phyloP scores from a whole-genome alignment of 64 coral and sea anemone genomes.

The Montipora sp. region DNA sequence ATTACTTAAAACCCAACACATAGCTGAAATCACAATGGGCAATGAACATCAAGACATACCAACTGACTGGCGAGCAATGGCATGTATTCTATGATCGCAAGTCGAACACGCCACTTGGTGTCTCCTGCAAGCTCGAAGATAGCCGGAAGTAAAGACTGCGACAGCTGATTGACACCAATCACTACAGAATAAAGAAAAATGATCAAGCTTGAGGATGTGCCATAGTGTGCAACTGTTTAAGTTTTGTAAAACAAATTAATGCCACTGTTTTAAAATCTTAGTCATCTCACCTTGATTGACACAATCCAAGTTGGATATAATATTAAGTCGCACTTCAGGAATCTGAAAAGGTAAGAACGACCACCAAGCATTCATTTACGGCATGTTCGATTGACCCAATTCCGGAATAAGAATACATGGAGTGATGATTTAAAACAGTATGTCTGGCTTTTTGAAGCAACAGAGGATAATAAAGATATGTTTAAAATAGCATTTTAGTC shows the following conservation, averaged over 20 bases:
- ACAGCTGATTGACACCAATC: conserved; percentile 94
- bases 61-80: conserved; percentile 92
- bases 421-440: too few species aligned
- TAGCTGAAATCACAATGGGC: too few species aligned
- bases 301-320: conserved; percentile 99
- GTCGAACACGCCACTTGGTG: conserved; percentile 91
- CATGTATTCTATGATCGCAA: conserved; percentile 98
- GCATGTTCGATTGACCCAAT: too few species aligned
- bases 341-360: conserved; percentile 61
- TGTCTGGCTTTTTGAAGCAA: too few species aligned
- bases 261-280: background rate
- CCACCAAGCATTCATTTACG: background rate
- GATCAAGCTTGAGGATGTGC: too few species aligned
- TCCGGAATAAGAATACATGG: too few species aligned
- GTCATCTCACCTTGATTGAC: conserved; percentile 90
- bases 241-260: background rate
- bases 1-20: too few species aligned
- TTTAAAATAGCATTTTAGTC: too few species aligned
- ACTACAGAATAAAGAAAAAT: conserved; percentile 53
- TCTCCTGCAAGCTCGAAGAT: conserved; percentile 95
- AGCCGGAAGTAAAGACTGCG: conserved; percentile 94
- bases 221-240: too few species aligned
- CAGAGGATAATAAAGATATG: too few species aligned
- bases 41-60: conserved; percentile 29
- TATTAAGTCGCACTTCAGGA: conserved; percentile 97